Evolutionary conservation across 2,888 invertebrate genomes (phyloP), one percentile per base, ranked within the genome.

Genomic region (Poecilobothrus nobilitatus): DNA sequence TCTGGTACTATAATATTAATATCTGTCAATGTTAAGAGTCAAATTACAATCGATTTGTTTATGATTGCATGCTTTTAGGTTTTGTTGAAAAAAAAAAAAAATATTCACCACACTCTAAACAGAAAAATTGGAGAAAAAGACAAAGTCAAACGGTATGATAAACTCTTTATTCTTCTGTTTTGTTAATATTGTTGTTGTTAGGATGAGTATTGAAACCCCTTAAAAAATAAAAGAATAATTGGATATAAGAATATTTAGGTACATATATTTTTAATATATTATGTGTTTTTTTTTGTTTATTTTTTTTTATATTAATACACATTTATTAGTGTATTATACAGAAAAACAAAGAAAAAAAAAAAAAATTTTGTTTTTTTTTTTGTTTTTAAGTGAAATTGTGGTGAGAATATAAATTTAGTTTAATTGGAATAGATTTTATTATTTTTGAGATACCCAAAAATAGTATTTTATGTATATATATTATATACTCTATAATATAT

Each of bases 21-120:
- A 53, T 53, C 53, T 53, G 53, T 53, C 53, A 53, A 53, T 53
- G 53, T 53, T 53, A 53, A 15, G 18, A 53, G 53, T 53, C 53
- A 53, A 53, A 53, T 53, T 53, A 53, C 53, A 53, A 53, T 53
- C 53, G 53, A 53, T 53, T 53, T 53, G 53, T 53, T 53, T 53
- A 53, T 53, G 53, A 53, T 53, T 53, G 53, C 53, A n/a, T 53
- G 18, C 18, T 53, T 53, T 6, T 12, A n/a, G 53, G 27, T 4
- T 27, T 27, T 53, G 18, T 12, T 18, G 53, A 53, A 53, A 53
- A 53, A 53, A 6, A 41, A 41, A 9, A 41, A 41, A 3, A 41
- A 41, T 5, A 41, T 2, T 41, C 15, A 12, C 15, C 9, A 41
- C 41, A 41, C 41, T 41, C 12, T 8, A 41, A n/a, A n/a, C n/a